Evolutionary conservation across 2,113 vertebrate genomes (phyloP).

Genomic region (Hylia prasina): DNA sequence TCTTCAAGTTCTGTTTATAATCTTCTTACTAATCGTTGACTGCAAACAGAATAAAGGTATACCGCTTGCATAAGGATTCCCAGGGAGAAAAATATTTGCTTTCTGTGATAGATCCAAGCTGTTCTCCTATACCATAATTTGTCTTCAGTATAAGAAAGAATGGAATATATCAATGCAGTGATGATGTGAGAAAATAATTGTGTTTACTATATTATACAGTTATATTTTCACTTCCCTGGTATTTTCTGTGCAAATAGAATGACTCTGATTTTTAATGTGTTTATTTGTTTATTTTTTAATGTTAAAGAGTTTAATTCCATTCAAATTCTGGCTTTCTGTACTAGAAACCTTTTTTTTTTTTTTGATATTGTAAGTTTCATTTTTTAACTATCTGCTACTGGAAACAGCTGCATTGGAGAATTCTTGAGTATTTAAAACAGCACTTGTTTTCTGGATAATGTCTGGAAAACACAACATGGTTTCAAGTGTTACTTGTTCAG

Average conservation of each 20-base stretch:
- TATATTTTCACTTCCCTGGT: not conserved
- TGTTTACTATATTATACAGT: not conserved
- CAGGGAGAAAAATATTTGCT: not conserved
- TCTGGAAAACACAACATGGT: not conserved
- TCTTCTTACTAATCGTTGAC: not conserved
- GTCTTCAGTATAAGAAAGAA: not conserved
- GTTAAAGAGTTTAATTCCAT: not conserved
- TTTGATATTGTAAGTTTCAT: not conserved
- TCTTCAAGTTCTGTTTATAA: not conserved
- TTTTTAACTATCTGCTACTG: not conserved
- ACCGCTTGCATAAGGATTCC: not conserved
- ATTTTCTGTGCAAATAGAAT: not conserved
- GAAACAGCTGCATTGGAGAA: not conserved
- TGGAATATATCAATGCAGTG: not conserved
- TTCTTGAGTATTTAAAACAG: not conserved
- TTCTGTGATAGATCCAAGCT: not conserved
- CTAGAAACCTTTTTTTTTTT: not conserved
- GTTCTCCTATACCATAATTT: not conserved
- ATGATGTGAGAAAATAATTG: not conserved
- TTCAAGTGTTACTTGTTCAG: not conserved
- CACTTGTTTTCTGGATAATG: not conserved
- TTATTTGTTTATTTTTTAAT: not conserved
- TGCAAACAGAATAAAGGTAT: not conserved
- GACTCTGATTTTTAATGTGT: not conserved
- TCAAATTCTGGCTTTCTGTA: not conserved